A percentile compares a stretch with the other conserved stretches of the same genome.
phyloP scores from a whole-genome alignment of 2,888 invertebrate genomes.

The Ochropleura leucogaster region DNA sequence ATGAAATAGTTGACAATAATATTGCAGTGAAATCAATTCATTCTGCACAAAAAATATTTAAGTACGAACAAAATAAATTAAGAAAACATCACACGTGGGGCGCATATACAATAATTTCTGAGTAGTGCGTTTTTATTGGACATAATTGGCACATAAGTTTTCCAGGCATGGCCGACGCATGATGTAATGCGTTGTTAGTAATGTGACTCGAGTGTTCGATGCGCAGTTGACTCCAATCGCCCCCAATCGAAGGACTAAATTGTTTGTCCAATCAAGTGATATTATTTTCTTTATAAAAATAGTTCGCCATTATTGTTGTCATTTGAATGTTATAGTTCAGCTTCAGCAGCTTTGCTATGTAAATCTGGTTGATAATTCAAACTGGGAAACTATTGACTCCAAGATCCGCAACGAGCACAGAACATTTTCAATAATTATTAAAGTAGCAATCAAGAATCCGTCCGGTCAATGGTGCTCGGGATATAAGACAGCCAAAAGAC shows the following conservation, averaged over 20 bases:
- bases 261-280: slow-evolving; percentile 83
- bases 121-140: slow-evolving; percentile 64
- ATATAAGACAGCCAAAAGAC: neutral
- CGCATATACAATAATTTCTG: slow-evolving; percentile 57
- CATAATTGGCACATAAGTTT: slow-evolving; percentile 81
- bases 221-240: slow-evolving; percentile 88
- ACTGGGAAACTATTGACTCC: neutral
- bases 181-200: slow-evolving; percentile 80
- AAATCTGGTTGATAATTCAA: neutral
- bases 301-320: slow-evolving; percentile 39
- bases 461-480: neutral
- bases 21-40: slow-evolving; percentile 8
- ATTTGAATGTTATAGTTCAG: slow-evolving; percentile 32
- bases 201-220: slow-evolving; percentile 83
- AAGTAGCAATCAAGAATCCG: neutral
- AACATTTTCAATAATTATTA: neutral
- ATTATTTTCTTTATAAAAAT: slow-evolving; percentile 64
- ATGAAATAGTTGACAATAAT: neutral
- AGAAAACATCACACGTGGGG: slow-evolving; percentile 48
- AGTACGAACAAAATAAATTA: slow-evolving; percentile 17
- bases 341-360: neutral
- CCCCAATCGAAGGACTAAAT: slow-evolving; percentile 90
- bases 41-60: slow-evolving; percentile 7
- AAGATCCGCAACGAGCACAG: neutral
- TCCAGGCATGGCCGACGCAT: slow-evolving; percentile 76